phyloP scores from a whole-genome alignment of 2,888 invertebrate genomes.

The Melanostoma mellinum region DNA sequence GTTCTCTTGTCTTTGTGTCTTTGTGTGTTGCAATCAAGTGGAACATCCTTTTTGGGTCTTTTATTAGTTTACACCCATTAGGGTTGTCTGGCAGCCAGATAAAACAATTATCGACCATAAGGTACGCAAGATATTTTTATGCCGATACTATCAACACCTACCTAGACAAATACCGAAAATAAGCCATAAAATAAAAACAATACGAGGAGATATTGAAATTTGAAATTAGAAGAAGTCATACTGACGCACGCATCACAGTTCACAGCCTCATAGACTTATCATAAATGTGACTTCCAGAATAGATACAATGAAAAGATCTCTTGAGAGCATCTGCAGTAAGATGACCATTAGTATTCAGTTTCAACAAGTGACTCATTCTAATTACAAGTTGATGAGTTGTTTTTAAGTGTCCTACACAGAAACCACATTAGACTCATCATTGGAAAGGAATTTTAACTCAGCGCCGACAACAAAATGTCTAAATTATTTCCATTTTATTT shows the following conservation, averaged over 20 bases:
- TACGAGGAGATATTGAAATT: background rate
- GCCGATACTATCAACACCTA: conserved; percentile 55
- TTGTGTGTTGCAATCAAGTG: conserved; percentile 61
- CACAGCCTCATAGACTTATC: conserved; percentile 24
- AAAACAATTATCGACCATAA: conserved; percentile 60
- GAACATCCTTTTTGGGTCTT: conserved; percentile 64
- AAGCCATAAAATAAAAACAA: conserved; percentile 35
- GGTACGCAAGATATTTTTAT: conserved; percentile 34
- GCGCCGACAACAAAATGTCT: conserved; percentile 25
- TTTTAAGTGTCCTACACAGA: conserved; percentile 50
- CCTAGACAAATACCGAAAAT: background rate
- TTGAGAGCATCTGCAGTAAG: conserved; percentile 26
- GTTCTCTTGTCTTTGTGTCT: conserved; percentile 38
- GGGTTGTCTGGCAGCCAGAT: conserved; percentile 59
- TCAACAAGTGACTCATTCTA: conserved; percentile 55
- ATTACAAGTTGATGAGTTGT: conserved; percentile 41
- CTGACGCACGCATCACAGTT: conserved; percentile 9
- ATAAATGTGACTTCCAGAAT: conserved; percentile 44
- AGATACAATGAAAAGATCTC: background rate
- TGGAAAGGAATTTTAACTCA: conserved; percentile 36
- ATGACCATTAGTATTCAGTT: conserved; percentile 43
- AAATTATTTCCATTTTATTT: conserved; percentile 44
- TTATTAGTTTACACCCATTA: conserved; percentile 68
- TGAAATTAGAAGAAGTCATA: background rate
- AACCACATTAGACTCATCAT: conserved; percentile 54